Evolutionary conservation across 2,113 vertebrate species (phyloP), one percentile per base, ranked within the genome.

Genomic region (Catharus fuscescens): DNA sequence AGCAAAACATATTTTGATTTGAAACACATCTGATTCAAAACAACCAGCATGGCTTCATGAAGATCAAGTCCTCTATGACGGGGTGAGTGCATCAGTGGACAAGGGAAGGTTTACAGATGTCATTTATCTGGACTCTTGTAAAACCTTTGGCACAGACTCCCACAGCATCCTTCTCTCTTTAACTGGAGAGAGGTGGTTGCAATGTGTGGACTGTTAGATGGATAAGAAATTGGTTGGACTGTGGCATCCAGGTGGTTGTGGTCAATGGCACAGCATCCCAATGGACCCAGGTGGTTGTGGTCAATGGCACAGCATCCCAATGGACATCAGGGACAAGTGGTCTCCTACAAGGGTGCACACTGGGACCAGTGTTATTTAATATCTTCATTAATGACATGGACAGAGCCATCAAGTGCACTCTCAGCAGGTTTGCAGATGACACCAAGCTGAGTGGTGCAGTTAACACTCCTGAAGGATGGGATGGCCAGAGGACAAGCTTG

Each of bases 371-470:
- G 17, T 26, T 44, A 44, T 44, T 77, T 44, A 69, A 12, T 26
- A 3, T 31, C 4, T 26, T 60, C 21, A 36, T 18, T 60, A 26
- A 52, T 31, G 31, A 52, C 21, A 52, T 5, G 6, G 8, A 48
- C 34, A 50, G 62, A 57, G 36, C 9, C 8, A 59, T 52, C 0
- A 0, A 44, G 17, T 2, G 14, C 5, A 36, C 36, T 34, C 36
- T 42, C 53, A 31, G 25, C 20, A 67, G 31, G 6, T 59, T 18
- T 50, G 21, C 44, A 36, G 53, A 36, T 44, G 17, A 44, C 17
- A 52, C 10, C 20, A 44, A 31, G 21, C 9, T 44, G 26, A 77
- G 26, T 21, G 31, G 20, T 59, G 44, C 31, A 44, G 31, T 0
- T 67, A 14, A 67, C 13, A 67, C 12, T 25, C 42, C 36, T 36